These are phyloP conservation scores for Sphinx pinastri DNA, from an alignment of 2,888 invertebrate species.

Conservation along the genomic window DNA sequence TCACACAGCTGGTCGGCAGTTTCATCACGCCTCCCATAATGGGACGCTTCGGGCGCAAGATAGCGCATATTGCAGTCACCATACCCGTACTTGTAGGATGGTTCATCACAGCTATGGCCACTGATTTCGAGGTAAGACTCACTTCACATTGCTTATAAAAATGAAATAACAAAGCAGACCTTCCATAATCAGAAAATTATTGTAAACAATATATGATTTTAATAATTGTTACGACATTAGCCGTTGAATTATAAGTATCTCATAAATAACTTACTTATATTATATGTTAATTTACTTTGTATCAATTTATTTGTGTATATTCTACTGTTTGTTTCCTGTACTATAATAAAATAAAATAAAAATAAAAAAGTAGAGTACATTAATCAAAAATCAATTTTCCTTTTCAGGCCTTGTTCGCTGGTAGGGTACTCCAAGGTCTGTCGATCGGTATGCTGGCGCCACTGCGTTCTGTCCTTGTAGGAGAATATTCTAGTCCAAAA, in stretches of 20 bases:
- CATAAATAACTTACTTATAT: too few relatives aligned
- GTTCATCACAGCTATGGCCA: conserved; percentile 75
- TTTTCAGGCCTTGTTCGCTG: conserved; percentile 58
- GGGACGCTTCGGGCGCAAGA: conserved; percentile 80
- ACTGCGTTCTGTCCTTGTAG: conserved; percentile 75
- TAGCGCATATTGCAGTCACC: conserved; percentile 73
- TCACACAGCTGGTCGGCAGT: conserved; percentile 63
- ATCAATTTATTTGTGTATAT: too few relatives aligned
- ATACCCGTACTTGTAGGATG: conserved; percentile 80
- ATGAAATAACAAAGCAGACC: background rate
- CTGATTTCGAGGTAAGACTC: conserved; percentile 51
- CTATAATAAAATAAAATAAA: too few relatives aligned
- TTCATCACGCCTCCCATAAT: conserved; percentile 67
- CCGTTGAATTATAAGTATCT: too few relatives aligned
- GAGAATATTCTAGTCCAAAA: conserved; percentile 81
- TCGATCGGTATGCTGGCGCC: conserved; percentile 78
- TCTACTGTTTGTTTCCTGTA: too few relatives aligned
- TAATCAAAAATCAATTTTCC: background rate
- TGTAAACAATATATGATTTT: background rate
- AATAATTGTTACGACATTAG: too few relatives aligned
- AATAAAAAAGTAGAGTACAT: too few relatives aligned
- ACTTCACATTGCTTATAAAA: background rate
- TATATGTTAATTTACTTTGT: too few relatives aligned
- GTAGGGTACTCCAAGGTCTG: conserved; percentile 66
- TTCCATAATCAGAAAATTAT: background rate